Conservation (phyloP, 64 coral and sea anemone species). For the Platygyra sinensis region DNA sequence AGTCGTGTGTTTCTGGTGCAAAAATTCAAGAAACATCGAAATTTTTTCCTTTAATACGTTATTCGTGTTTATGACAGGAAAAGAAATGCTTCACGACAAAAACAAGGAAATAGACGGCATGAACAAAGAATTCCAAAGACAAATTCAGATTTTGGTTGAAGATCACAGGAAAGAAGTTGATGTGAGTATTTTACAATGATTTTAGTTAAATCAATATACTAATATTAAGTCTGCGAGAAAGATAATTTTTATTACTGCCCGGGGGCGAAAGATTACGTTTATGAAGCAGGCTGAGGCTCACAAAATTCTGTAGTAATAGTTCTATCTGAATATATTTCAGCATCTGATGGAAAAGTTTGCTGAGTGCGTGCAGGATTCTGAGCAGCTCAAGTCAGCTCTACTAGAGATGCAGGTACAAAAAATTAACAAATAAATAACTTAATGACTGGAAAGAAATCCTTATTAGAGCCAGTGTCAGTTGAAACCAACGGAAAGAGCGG, state of each 20-base stretch:
- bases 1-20: too few relatives aligned
- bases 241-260: too few relatives aligned
- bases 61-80: constrained; percentile 28
- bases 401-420: constrained; percentile 71
- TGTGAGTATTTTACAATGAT: constrained; percentile 65
- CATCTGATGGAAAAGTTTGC: constrained; percentile 14
- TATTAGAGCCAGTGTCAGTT: too few relatives aligned
- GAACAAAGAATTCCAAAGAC: constrained; percentile 81
- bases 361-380: constrained; percentile 75
- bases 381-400: constrained; percentile 80
- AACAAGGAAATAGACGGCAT: constrained; percentile 71
- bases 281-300: too few relatives aligned
- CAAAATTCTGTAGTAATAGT: background rate
- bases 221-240: too few relatives aligned
- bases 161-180: constrained; percentile 86
- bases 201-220: too few relatives aligned
- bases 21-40: too few relatives aligned
- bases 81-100: constrained; percentile 78
- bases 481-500: too few relatives aligned
- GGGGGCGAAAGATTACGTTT: too few relatives aligned
- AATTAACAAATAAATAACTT: too few relatives aligned
- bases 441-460: too few relatives aligned
- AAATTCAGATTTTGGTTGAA: constrained; percentile 79
- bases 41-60: background rate
- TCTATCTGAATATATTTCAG: constrained; percentile 12